These are phyloP conservation scores for Arrhopalites spinosus DNA, from an alignment of 2,888 invertebrate genomes.

Conservation along the genomic window DNA sequence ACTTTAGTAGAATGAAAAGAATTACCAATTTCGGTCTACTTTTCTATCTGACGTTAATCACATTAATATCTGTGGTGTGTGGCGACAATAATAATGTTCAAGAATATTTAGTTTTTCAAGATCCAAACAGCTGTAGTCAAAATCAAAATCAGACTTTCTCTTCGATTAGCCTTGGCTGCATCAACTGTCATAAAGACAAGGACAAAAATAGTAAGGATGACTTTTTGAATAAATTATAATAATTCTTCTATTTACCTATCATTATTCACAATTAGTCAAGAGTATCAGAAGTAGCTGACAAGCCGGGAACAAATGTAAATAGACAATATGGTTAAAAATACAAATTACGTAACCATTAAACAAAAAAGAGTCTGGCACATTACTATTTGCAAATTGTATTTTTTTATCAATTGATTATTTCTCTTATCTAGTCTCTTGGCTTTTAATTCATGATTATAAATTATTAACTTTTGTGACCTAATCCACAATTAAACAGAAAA, in stretches of 20 bases:
- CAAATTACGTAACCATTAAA: background rate
- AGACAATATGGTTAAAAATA: conserved; percentile 5
- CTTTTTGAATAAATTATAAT: no score
- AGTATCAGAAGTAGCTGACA: background rate
- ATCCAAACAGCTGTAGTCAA: conserved; percentile 36
- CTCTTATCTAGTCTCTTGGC: no score
- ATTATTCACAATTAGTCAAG: no score
- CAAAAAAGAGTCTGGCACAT: no score
- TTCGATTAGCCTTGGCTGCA: conserved; percentile 41
- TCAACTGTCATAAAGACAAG: conserved; percentile 44
- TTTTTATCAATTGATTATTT: no score
- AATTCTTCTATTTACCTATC: no score
- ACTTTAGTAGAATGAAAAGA: no score
- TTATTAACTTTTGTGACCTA: no score
- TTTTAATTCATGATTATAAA: no score
- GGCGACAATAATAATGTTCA: conserved; percentile 19
- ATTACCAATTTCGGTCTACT: no score
- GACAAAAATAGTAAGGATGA: conserved; percentile 37
- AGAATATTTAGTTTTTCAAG: conserved; percentile 33
- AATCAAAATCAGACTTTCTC: conserved; percentile 43
- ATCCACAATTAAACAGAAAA: background rate
- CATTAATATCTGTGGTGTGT: background rate
- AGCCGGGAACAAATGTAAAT: background rate
- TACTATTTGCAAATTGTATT: no score
- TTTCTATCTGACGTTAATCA: background rate